Evolutionary conservation across 1,140 invertebrate genomes (phyloP).

Genomic region (Leptinotarsa defecta): DNA sequence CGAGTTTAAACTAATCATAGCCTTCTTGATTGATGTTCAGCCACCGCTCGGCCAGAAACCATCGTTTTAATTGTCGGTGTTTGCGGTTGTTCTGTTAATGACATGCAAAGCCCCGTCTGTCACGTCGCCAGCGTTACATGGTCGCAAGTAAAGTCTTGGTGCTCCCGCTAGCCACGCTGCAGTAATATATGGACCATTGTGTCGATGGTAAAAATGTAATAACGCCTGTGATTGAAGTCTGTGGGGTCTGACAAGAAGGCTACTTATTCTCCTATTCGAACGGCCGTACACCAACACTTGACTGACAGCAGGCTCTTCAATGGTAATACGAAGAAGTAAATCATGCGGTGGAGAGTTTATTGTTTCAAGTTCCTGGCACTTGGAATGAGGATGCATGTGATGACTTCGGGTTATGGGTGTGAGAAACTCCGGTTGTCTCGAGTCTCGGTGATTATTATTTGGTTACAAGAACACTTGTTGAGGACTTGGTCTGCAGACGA

Average conservation of each 20-base stretch:
- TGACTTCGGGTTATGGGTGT: too few species aligned
- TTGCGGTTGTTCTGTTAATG: conserved; percentile 1
- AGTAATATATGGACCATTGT: conserved; percentile 38
- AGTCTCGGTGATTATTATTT: too few species aligned
- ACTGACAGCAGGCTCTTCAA: conserved; percentile 25
- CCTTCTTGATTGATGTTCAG: conserved; percentile 26
- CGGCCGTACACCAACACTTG: conserved; percentile 30
- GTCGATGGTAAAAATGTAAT: conserved; percentile 32
- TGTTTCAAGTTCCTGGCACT: background rate
- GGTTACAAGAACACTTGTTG: too few species aligned
- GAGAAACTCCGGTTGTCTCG: too few species aligned
- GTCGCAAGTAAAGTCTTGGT: conserved; percentile 16
- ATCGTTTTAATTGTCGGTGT: conserved; percentile 30
- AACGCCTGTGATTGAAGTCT: conserved; percentile 36
- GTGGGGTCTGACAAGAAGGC: conserved; percentile 32
- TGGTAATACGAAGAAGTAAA: conserved; percentile 20
- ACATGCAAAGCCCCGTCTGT: conserved; percentile 8
- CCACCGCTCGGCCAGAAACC: conserved; percentile 14
- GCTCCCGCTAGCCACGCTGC: conserved; percentile 29
- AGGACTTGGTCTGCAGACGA: too few species aligned
- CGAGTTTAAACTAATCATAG: background rate
- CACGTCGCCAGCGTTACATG: conserved; percentile 12
- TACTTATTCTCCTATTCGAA: conserved; percentile 31
- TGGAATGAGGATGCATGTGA: background rate
- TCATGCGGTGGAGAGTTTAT: background rate